Evolutionary conservation across 2,797 vertebrate genomes (phyloP).

Genomic region (Spondyliosoma cantharus): DNA sequence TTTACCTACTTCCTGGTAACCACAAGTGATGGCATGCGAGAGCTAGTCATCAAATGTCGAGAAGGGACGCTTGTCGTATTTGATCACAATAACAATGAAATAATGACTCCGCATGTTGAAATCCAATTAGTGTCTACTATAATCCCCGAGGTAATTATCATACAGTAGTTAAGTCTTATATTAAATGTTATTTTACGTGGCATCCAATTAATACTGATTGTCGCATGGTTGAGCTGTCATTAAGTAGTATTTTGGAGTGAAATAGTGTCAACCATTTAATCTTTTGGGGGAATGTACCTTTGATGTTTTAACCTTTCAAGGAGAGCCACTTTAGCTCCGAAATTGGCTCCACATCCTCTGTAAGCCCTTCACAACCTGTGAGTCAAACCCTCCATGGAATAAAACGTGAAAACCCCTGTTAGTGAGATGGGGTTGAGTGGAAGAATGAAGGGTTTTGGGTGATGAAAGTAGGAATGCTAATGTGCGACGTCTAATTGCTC

Average conservation of each 20-base stretch:
- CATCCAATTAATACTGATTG: conserved; percentile 57
- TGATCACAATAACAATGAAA: conserved; percentile 40
- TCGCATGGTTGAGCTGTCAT: conserved; percentile 25
- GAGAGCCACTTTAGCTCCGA: conserved; percentile 67
- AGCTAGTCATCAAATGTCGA: conserved; percentile 1
- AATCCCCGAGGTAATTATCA: conserved; percentile 59
- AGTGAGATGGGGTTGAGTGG: conserved; percentile 51
- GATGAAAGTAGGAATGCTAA: conserved; percentile 81
- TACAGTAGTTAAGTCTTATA: conserved; percentile 29
- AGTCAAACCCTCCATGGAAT: conserved; percentile 61
- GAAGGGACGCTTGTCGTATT: conserved; percentile 19
- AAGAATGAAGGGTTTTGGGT: conserved; percentile 61
- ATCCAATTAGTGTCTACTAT: conserved; percentile 49
- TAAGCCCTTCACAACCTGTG: conserved; percentile 70
- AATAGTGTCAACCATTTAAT: conserved; percentile 57
- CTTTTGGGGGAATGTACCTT: conserved; percentile 68
- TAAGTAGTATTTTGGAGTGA: conserved; percentile 39
- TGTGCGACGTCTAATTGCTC: conserved; percentile 77
- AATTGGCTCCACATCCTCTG: conserved; percentile 61
- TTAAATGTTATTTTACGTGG: conserved; percentile 39
- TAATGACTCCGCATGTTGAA: conserved; percentile 48
- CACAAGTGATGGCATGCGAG: not conserved
- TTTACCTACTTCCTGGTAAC: not conserved
- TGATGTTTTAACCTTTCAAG: conserved; percentile 77
- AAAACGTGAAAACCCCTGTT: conserved; percentile 36